Base-by-base conservation (phyloP, 2,113 vertebrate species). In the Strigops habroptila region DNA sequence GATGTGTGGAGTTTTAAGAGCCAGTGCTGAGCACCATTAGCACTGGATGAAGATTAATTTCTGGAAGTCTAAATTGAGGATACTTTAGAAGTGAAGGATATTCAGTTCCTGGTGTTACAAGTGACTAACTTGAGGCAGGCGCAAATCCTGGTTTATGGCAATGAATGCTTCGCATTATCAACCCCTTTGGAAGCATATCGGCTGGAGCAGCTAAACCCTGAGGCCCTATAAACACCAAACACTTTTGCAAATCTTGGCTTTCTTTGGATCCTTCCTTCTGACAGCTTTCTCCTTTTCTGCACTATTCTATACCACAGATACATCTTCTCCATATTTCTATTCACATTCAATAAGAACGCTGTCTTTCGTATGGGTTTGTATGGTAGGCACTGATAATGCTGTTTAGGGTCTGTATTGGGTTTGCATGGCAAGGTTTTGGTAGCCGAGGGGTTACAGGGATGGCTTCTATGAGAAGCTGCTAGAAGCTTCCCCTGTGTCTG, bases 261-360 rank as follows among this genome's bases (percentile, higher is more conserved):
- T 93, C 51, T 94, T 92, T 93, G 83, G 35, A 79, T 93, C 31
- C 49, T 55, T 91, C 77, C 23, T 76, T 77, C 28, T 88, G 79
- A 93, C 79, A 95, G 76, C 76, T 57, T 95, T 96, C 92, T 89
- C 60, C 35, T 93, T 93, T 95, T 87, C 83, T 92, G 35, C 65
- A 73, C 5, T 2, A 11, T 76, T 93, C 77, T 78, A 15, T 86
- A 33, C 62, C 84, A 79, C 70, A 85, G 70, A 91, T 82, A 67
- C 30, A 46, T 79, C 67, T 89, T 92, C 81, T 96, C 65, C 65
- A 23, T 39, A 0, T 87, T 93, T 92, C 67, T 77, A 9, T 75
- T 69, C 0, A 4, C 70, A 86, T 79, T 80, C 63, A 67, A 89
- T 78, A 81, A 92, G 79, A 88, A 88, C 11, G 44, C 8, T 67